Percentiles rank a stretch among this genome's conserved stretches.
phyloP scores from a whole-genome alignment of 2,113 vertebrate genomes.

The Chinchilla lanigera region DNA sequence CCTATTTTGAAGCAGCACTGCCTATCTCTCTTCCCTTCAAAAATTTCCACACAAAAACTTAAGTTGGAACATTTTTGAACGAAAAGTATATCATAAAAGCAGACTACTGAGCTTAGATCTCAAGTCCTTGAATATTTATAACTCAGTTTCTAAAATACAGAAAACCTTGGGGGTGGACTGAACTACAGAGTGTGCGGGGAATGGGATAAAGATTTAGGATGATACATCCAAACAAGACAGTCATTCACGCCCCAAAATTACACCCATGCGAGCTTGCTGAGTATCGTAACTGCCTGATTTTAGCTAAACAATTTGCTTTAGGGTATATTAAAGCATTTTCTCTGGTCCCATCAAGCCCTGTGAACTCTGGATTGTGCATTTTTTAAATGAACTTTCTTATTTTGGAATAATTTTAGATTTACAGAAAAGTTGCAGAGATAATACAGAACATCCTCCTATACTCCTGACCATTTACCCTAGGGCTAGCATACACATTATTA shows the following conservation, averaged over 20 bases:
- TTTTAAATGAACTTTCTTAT: neutral
- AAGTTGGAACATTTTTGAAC: slow-evolving; percentile 27
- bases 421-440: neutral
- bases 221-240: neutral
- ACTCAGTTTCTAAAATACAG: slow-evolving; percentile 45
- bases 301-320: slow-evolving; percentile 1
- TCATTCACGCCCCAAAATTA: neutral
- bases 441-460: neutral
- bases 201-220: neutral
- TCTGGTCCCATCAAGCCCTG: neutral
- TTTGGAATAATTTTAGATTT: neutral
- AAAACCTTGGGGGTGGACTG: neutral
- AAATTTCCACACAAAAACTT: neutral
- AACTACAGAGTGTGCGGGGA: neutral
- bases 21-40: neutral
- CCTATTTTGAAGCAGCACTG: neutral
- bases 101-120: neutral
- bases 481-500: neutral
- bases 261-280: neutral
- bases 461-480: neutral
- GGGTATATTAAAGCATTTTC: neutral
- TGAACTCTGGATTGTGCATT: neutral
- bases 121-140: neutral
- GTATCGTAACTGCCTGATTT: neutral
- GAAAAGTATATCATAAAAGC: neutral